Percentiles rank a stretch among this genome's conserved stretches.
Conservation (phyloP, 2,888 invertebrate species). For the Megaustenia siamemsis region DNA sequence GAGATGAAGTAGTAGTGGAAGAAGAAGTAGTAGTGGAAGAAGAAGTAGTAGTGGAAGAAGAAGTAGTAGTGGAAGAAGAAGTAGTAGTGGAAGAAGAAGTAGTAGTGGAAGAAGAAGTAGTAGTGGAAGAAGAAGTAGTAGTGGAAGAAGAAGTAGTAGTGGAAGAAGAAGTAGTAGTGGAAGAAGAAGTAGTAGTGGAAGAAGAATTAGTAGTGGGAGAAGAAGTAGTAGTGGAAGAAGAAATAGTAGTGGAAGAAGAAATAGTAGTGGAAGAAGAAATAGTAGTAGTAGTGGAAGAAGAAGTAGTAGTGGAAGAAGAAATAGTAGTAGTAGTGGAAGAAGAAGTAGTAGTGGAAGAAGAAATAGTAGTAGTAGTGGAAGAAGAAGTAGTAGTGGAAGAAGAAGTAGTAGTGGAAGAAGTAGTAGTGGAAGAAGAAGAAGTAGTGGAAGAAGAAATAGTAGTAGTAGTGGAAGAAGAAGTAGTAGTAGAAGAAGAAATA, state of each 20-base stretch:
- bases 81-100: neutral
- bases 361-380: neutral
- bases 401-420: neutral
- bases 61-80: neutral
- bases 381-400: neutral
- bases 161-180: neutral
- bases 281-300: neutral
- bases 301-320: neutral
- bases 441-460: neutral
- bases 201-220: neutral
- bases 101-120: neutral
- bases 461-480: no score
- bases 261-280: neutral
- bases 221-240: neutral
- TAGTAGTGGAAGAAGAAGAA: neutral
- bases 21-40: no score
- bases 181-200: neutral
- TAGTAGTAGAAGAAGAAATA: neutral
- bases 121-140: neutral
- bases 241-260: neutral
- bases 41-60: neutral
- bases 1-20: no score
- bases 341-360: no score
- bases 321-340: neutral
- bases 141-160: neutral